These are phyloP conservation scores for Wiebesia pumilae DNA, from an alignment of 1,140 invertebrate species.

Conservation along the genomic window DNA sequence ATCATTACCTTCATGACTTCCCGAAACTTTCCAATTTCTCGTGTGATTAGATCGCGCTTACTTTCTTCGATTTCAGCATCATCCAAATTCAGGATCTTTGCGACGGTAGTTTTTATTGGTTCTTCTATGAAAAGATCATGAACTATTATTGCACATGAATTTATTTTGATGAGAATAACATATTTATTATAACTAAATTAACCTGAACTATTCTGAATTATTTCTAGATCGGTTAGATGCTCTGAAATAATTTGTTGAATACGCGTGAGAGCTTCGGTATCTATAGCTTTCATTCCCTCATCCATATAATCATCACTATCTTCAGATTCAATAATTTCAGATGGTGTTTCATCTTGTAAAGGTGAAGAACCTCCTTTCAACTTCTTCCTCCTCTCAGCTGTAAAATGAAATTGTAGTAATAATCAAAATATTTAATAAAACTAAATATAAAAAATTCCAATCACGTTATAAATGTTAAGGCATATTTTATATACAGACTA, in stretches of 20 bases:
- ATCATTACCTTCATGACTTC: slow-evolving; percentile 95
- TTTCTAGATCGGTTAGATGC: slow-evolving; percentile 87
- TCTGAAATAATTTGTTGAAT: slow-evolving; percentile 88
- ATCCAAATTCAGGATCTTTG: slow-evolving; percentile 80
- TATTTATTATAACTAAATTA: neutral
- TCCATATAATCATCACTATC: slow-evolving; percentile 86
- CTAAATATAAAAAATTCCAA: too few species aligned
- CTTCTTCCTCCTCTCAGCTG: slow-evolving; percentile 78
- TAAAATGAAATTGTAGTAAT: slow-evolving; percentile 3
- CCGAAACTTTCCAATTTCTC: slow-evolving; percentile 97
- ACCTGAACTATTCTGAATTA: slow-evolving; percentile 72
- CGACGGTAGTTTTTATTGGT: slow-evolving; percentile 77
- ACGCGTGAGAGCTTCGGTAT: slow-evolving; percentile 82
- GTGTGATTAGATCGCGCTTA: slow-evolving; percentile 95
- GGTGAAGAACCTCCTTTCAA: slow-evolving; percentile 77
- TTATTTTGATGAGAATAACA: neutral
- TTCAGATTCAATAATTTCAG: slow-evolving; percentile 74
- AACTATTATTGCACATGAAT: neutral
- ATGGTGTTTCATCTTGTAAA: slow-evolving; percentile 77
- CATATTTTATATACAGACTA: too few species aligned
- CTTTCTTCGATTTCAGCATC: slow-evolving; percentile 95
- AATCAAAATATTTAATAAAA: too few species aligned
- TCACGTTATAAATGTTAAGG: too few species aligned
- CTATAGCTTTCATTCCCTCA: slow-evolving; percentile 84
- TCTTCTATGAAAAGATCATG: slow-evolving; percentile 73